Evolutionary conservation across 2,888 invertebrate species (phyloP), one percentile per base, ranked within the genome.

Genomic region (Apantesis nais): DNA sequence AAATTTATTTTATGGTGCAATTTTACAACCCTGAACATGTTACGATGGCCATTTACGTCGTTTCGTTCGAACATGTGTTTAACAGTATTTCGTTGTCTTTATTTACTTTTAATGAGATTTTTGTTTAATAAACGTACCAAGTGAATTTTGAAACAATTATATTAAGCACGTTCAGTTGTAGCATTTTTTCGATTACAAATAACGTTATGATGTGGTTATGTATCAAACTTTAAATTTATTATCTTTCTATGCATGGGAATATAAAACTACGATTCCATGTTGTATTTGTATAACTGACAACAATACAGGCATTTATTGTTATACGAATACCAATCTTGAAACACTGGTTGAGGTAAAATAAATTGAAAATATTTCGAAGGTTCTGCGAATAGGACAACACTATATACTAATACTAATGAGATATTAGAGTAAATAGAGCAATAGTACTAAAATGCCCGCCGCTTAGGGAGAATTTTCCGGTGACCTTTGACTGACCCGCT

Each of bases 1-100:
- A 93, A 93, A 92, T 91, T 93, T 93, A 93, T 93, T 93, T 93
- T 93, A 92, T 89, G 88, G 89, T 79, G 85, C 89, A 88, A 89
- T 90, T 93, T 94, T 93, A 94, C 90, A 92, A 88, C 90, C 87
- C 85, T 85, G 85, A 92, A 86, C 91, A 92, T 91, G 92, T 92
- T 90, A 87, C 89, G 86, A 86, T 86, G 84, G 86, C 86, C 87
- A 86, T 89, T 88, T 85, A 83, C 79, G 83, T 83, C 86, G 85
- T 87, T 84, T 84, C 81, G 77, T 81, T 85, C 78, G 83, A 85
- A 84, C 85, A 84, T 83, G 79, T 83, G 83, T 80, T 74, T 76
- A 77, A 83, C 75, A 78, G 76, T 77, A 84, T 78, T 78, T 74
- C 66, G 66, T 71, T 62, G 76, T 68, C 29, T 77, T 82, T 78